Conservation (phyloP, 2,113 vertebrate genomes). For the Psephotus haematonotus region DNA sequence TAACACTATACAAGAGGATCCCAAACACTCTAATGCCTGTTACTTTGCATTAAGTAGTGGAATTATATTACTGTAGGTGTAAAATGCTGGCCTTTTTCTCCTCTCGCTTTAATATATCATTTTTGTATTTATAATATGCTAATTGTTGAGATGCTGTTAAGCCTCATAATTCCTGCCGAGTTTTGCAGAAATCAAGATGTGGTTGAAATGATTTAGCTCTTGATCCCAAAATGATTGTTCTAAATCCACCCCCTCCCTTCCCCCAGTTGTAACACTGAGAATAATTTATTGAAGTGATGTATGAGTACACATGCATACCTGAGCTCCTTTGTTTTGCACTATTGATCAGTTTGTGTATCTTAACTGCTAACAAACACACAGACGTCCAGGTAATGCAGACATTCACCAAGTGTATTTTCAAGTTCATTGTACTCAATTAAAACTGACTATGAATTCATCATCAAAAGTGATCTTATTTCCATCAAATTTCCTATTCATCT, state of each 20-base stretch:
- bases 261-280: conserved; percentile 47
- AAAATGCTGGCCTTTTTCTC: conserved; percentile 80
- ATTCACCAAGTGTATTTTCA: conserved; percentile 55
- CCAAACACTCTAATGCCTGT: conserved; percentile 86
- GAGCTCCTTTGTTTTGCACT: conserved; percentile 78
- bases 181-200: conserved; percentile 80
- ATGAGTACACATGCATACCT: conserved; percentile 78
- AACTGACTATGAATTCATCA: conserved; percentile 46
- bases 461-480: conserved; percentile 49
- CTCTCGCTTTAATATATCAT: conserved; percentile 81
- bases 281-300: conserved; percentile 79
- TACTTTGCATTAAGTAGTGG: conserved; percentile 90
- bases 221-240: conserved; percentile 82
- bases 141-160: conserved; percentile 83
- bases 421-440: conserved; percentile 72
- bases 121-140: conserved; percentile 88
- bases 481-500: conserved; percentile 41
- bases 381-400: conserved; percentile 52
- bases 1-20: conserved; percentile 85
- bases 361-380: conserved; percentile 70
- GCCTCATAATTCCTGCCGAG: conserved; percentile 78
- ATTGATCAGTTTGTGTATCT: conserved; percentile 76
- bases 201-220: conserved; percentile 79
- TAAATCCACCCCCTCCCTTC: conserved; percentile 50
- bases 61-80: conserved; percentile 88